Percentiles rank a stretch among this genome's conserved stretches.
Evolutionary conservation across 2,797 vertebrate genomes (phyloP).

Genomic region (Sarcophilus harrisii): DNA sequence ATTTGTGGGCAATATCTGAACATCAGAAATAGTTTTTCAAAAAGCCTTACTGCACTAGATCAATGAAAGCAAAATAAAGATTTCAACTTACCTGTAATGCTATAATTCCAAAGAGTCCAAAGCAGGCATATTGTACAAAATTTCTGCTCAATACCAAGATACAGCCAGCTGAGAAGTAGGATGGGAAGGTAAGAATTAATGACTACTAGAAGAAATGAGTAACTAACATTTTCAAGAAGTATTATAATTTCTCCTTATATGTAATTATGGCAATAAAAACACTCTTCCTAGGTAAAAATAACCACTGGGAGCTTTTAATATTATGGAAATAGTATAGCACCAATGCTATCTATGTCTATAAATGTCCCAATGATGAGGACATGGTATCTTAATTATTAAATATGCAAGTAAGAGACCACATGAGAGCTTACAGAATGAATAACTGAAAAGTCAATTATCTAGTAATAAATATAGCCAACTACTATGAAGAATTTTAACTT

Average conservation of each 20-base stretch:
- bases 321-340: not conserved
- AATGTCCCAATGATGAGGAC: accelerated
- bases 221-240: not conserved
- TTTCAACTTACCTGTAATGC: constrained; percentile 93
- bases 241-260: not conserved
- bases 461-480: not conserved
- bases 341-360: too few species aligned
- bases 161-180: constrained; percentile 91
- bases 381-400: not conserved
- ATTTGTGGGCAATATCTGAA: accelerated
- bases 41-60: not conserved
- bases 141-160: constrained; percentile 98
- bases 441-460: accelerated
- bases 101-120: constrained; percentile 97
- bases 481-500: not conserved
- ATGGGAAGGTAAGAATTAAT: constrained; percentile 27
- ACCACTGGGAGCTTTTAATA: not conserved
- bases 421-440: not conserved
- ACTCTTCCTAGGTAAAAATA: not conserved
- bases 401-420: not conserved
- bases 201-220: not conserved
- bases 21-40: not conserved
- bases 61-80: too few species aligned
- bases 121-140: constrained; percentile 98
- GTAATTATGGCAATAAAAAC: not conserved